Conservation (phyloP, 1,140 invertebrate species). For the Drosophila parabipectinata region DNA sequence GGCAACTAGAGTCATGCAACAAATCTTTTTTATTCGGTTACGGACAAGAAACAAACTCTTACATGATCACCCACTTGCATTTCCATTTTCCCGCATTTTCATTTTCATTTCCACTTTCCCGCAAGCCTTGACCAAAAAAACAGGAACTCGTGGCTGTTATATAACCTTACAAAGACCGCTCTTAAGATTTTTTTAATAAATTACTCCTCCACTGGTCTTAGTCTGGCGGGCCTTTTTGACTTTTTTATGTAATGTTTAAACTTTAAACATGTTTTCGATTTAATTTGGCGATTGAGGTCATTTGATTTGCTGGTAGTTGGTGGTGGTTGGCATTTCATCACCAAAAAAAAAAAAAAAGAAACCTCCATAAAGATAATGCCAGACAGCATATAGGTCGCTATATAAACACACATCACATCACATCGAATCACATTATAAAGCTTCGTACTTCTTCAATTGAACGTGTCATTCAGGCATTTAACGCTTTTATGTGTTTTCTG, state of each 20-base stretch:
- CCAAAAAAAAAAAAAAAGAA: neutral
- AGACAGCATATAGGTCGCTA: constrained; percentile 10
- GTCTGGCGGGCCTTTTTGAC: neutral
- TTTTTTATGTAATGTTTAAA: constrained; percentile 43
- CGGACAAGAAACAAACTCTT: neutral
- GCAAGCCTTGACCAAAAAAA: neutral
- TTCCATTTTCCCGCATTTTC: neutral
- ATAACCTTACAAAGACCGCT: too few relatives aligned
- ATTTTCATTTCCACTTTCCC: neutral
- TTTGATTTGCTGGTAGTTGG: constrained; percentile 64
- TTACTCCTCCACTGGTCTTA: neutral
- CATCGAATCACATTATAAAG: neutral
- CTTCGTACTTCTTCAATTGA: constrained; percentile 59
- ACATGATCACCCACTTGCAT: constrained; percentile 3
- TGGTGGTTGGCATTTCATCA: constrained; percentile 52
- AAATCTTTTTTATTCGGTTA: neutral
- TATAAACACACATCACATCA: constrained; percentile 2
- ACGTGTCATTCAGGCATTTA: constrained; percentile 78
- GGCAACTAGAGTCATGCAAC: constrained; percentile 1
- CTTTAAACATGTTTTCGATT: constrained; percentile 64
- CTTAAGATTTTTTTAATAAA: neutral
- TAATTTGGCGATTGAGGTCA: constrained; percentile 77
- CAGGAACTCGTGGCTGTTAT: neutral
- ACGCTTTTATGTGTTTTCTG: constrained; percentile 31
- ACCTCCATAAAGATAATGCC: constrained; percentile 11